Evolutionary conservation across 2,113 vertebrate genomes (phyloP).

Genomic region (Cinclus cinclus): DNA sequence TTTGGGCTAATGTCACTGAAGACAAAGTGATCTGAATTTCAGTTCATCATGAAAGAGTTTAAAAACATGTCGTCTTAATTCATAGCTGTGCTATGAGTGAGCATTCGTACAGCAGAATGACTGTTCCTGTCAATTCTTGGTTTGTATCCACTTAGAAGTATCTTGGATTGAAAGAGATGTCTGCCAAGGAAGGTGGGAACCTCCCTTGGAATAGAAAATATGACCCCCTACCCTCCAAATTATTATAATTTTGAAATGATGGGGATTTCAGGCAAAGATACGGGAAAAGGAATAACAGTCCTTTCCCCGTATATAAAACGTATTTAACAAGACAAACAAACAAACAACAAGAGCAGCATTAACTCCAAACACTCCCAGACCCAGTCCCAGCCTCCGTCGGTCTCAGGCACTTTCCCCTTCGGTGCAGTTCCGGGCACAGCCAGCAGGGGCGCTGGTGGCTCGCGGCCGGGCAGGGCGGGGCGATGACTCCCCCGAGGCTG

Average conservation of each 20-base stretch:
- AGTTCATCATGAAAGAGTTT: not conserved
- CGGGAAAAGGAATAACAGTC: not conserved
- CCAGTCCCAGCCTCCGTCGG: too few species aligned
- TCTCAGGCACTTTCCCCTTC: not conserved
- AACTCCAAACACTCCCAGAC: too few species aligned
- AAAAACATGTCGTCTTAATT: not conserved
- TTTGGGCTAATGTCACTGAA: not conserved
- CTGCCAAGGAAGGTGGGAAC: accelerated
- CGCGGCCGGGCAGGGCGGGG: not conserved
- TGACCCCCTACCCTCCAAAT: not conserved
- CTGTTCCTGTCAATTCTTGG: not conserved
- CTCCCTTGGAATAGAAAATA: not conserved
- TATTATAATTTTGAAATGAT: not conserved
- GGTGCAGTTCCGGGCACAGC: not conserved
- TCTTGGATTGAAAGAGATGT: not conserved
- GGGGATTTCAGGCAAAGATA: not conserved
- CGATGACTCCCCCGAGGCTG: not conserved
- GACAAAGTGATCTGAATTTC: not conserved
- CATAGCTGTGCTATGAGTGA: not conserved
- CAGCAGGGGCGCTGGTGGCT: not conserved
- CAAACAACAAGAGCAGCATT: too few species aligned
- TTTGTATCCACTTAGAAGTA: not conserved
- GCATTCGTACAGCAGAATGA: not conserved
- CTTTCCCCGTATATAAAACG: too few species aligned
- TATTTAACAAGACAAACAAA: not conserved